Evolutionary conservation across 2,888 invertebrate species (phyloP), one percentile per base, ranked within the genome.

Genomic region (Gerosis bhagava): DNA sequence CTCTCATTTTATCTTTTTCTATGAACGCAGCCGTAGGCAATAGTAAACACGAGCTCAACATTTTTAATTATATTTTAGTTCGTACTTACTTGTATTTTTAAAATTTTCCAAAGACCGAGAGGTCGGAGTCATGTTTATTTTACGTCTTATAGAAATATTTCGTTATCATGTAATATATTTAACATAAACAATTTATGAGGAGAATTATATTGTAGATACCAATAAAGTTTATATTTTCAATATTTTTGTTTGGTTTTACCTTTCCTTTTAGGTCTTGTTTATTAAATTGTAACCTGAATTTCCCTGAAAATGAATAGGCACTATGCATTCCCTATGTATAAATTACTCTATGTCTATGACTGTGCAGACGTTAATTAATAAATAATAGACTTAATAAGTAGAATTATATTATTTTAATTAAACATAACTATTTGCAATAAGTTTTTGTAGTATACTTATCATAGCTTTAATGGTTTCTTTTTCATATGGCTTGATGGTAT

Each of bases 81-180:
- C 66, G 65, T 64, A 59, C 51, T 56, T 63, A 58, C n/a, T n/a
- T 56, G 53, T 57, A 56, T 54, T 59, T 59, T 64, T 60, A 57
- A 52, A 72, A 55, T 62, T 56, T 60, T 77, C 77, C 75, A 78
- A 82, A 82, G 84, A 73, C 83, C 83, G 49, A 42, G 43, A 57
- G 83, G 82, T 81, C 84, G 73, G 72, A 87, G 87, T 87, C 86
- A 87, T 83, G n/a, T 77, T 73, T 78, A 77, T 73, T 76, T 67
- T 77, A 75, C 70, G 68, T 80, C 70, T 75, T 57, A 62, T 49
- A 52, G 55, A 66, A 64, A 73, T 77, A 74, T 76, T 68, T 73
- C 65, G 67, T 76, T 79, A 68, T 77, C 70, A 75, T 83, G 75
- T 83, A 83, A 80, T 73, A 77, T 81, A 83, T 77, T 79, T 76